A percentile compares a stretch with the other conserved stretches of the same genome.
phyloP scores from a whole-genome alignment of 2,888 invertebrate genomes.

The Timema cristinae region DNA sequence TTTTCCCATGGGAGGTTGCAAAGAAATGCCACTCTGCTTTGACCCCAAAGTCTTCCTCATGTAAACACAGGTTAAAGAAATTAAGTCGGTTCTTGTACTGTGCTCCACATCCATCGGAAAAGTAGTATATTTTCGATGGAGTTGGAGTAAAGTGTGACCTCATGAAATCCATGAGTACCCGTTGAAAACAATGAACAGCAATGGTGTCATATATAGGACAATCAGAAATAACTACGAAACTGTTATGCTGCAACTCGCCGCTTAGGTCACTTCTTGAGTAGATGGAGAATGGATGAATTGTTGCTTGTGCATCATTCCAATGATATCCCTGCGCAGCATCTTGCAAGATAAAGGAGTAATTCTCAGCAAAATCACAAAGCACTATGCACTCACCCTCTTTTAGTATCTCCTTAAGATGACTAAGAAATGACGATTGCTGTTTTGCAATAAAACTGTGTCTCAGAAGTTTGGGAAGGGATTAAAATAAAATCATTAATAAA shows the following conservation, averaged over 20 bases:
- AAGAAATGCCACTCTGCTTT: slow-evolving; percentile 11
- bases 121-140: slow-evolving; percentile 9
- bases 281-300: too few species aligned
- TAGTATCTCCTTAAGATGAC: not conserved
- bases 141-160: slow-evolving; percentile 9
- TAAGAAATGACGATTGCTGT: not conserved
- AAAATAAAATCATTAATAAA: not conserved
- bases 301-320: too few species aligned
- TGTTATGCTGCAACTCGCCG: too few species aligned
- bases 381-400: too few species aligned
- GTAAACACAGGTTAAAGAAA: too few species aligned
- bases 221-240: too few species aligned
- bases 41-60: too few species aligned
- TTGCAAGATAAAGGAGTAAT: too few species aligned
- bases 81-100: slow-evolving; percentile 7
- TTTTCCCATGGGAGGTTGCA: slow-evolving; percentile 15
- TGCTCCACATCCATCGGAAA: slow-evolving; percentile 2
- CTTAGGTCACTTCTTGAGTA: too few species aligned
- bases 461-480: not conserved
- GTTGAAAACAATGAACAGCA: not conserved
- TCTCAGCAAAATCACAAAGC: too few species aligned
- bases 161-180: not conserved
- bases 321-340: too few species aligned
- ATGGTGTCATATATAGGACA: too few species aligned
- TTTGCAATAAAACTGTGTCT: not conserved